A percentile compares a stretch with the other conserved stretches of the same genome.
Evolutionary conservation across 2,888 invertebrate species (phyloP).

Genomic region (Drosophila colorata): DNA sequence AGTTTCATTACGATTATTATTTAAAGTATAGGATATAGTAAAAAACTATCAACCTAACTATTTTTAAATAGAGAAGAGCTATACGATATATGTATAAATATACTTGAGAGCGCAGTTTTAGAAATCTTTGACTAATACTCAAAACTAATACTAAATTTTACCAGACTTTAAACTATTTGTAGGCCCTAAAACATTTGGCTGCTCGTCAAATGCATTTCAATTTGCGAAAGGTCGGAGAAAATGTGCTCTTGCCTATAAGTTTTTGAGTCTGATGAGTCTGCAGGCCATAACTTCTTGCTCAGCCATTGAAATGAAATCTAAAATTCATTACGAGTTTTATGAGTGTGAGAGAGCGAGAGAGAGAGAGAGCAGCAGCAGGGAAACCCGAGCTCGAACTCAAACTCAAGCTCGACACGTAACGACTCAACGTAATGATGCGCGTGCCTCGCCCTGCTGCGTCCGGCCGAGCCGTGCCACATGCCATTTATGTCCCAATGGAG

Average conservation of each 20-base stretch:
- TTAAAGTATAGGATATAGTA: too few relatives aligned
- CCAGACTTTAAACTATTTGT: constrained; percentile 57
- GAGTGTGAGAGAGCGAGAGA: constrained; percentile 28
- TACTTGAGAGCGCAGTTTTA: too few relatives aligned
- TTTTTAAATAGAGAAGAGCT: too few relatives aligned
- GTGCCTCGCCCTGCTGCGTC: constrained; percentile 52
- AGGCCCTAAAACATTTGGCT: constrained; percentile 52
- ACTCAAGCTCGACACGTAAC: constrained; percentile 56
- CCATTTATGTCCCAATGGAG: constrained; percentile 79
- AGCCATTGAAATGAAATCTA: constrained; percentile 77
- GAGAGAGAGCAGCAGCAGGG: neutral
- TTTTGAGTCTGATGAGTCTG: constrained; percentile 37
- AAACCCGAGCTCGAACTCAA: constrained; percentile 5
- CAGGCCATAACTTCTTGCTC: constrained; percentile 61
- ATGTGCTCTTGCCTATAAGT: constrained; percentile 18
- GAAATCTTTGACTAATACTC: neutral
- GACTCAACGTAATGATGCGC: constrained; percentile 72
- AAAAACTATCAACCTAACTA: too few relatives aligned
- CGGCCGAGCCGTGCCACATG: constrained; percentile 62
- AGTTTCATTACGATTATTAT: too few relatives aligned
- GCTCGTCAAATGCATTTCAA: constrained; percentile 48
- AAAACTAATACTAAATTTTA: neutral
- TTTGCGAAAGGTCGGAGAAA: constrained; percentile 4
- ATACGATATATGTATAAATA: too few relatives aligned
- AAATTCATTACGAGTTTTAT: constrained; percentile 81